Base-by-base conservation (phyloP, 2,113 vertebrate genomes). In the Bolborhynchus lineola region DNA sequence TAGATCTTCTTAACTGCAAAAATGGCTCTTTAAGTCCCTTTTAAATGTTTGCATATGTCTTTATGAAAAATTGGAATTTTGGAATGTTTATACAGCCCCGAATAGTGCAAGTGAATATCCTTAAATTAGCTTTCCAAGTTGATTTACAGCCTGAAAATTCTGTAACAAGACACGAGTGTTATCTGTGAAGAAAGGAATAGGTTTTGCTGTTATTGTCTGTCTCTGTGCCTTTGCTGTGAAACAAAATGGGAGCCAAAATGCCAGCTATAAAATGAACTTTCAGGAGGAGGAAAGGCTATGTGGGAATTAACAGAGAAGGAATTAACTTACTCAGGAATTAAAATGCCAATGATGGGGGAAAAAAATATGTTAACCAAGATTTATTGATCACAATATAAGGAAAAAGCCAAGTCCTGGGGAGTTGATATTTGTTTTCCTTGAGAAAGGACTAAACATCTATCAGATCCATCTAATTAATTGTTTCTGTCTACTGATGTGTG, bases 11-110 rank as follows among this genome's bases (percentile, higher is more conserved):
- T 87, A 91, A 93, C 94, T 91, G 88, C 87, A 96, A 97, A 97
- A 97, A 97, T 91, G 93, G 95, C 70, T 94, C 90, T 94, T 94
- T 80, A 94, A 97, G 57, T 72, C 96, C 79, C 70, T 50, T 96
- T 90, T 96, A 97, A 97, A 97, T 86, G 85, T 86, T 97, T 90
- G 24, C 97, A 96, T 98, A 93, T 96, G 97, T 97, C 96, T 96
- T 67, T 83, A 92, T 96, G 97, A 98, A 97, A 96, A 97, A 97
- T 91, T 93, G 95, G 95, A 82, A 93, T 97, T 95, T 95, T 65
- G 79, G 91, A 94, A 84, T 97, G 95, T 97, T 98, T 98, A 91
- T 93, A 92, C 71, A 95, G 86, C 90, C 87, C 82, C 86, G 96
- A 95, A 96, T 85, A 88, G 90, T 91, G 89, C 80, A 82, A 96